Conservation (phyloP, 2,113 vertebrate genomes). For the Isurus oxyrinchus region DNA sequence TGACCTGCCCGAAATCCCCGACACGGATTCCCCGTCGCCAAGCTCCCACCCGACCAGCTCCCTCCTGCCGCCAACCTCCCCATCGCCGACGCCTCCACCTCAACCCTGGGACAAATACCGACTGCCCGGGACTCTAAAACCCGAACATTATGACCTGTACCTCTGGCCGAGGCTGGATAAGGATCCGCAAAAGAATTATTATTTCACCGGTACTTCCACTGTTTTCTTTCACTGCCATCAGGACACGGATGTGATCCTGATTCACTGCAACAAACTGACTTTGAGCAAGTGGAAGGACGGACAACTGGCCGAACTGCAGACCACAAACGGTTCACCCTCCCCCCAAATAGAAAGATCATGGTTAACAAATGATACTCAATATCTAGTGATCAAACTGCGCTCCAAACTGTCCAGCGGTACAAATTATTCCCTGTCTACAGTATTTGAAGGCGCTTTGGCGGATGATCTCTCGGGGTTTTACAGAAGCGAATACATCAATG, state of each 20-base stretch:
- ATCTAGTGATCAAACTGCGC: constrained; percentile 67
- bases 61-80: constrained; percentile 25
- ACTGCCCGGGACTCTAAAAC: constrained; percentile 63
- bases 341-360: constrained; percentile 51
- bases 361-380: constrained; percentile 64
- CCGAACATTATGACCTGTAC: constrained; percentile 60
- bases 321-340: rapidly evolving
- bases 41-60: background rate
- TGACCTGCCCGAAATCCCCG: rapidly evolving
- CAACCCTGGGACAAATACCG: constrained; percentile 69
- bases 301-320: constrained; percentile 41
- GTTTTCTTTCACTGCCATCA: constrained; percentile 65
- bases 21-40: rapidly evolving
- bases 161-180: constrained; percentile 68
- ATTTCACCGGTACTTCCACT: constrained; percentile 67
- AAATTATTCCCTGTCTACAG: constrained; percentile 60
- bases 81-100: background rate
- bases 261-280: constrained; percentile 82
- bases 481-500: constrained; percentile 74
- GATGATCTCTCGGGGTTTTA: constrained; percentile 87
- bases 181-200: constrained; percentile 47
- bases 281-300: constrained; percentile 49
- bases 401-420: constrained; percentile 40
- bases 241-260: constrained; percentile 70
- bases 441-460: constrained; percentile 73